Percentiles rank a stretch among this genome's conserved stretches.
Evolutionary conservation across 1,140 invertebrate species (phyloP).

Genomic region (Trichonephila clavipes): DNA sequence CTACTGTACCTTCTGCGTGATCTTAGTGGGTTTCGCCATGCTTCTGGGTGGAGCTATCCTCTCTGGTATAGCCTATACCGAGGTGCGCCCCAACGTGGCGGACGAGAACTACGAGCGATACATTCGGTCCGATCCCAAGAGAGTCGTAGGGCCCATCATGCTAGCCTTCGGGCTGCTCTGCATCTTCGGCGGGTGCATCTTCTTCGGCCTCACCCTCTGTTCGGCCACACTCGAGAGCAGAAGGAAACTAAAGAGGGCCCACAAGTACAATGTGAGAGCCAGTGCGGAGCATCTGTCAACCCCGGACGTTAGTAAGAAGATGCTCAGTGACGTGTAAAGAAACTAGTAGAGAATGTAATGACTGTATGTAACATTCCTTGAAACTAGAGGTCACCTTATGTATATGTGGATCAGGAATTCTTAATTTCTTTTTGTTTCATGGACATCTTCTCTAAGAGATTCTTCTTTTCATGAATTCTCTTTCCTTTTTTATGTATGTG

Average conservation of each 20-base stretch:
- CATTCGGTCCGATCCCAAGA: constrained; percentile 77
- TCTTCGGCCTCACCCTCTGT: constrained; percentile 75
- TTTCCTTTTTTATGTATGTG: too few species aligned
- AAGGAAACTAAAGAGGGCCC: not conserved
- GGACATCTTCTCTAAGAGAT: too few species aligned
- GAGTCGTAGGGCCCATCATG: constrained; percentile 78
- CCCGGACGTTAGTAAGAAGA: constrained; percentile 50
- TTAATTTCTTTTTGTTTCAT: too few species aligned
- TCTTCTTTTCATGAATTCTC: too few species aligned
- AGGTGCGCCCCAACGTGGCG: constrained; percentile 78
- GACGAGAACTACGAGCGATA: constrained; percentile 79
- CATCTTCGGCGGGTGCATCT: constrained; percentile 76
- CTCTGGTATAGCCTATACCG: constrained; percentile 78
- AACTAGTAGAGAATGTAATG: not conserved
- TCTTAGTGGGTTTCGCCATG: constrained; percentile 75
- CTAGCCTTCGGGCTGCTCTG: constrained; percentile 76
- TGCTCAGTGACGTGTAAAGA: constrained; percentile 59
- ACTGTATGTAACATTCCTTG: not conserved
- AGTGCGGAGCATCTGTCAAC: constrained; percentile 24
- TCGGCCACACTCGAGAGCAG: constrained; percentile 56
- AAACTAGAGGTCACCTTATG: too few species aligned
- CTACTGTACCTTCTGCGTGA: constrained; percentile 66
- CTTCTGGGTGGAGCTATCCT: constrained; percentile 78
- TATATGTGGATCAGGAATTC: too few species aligned
- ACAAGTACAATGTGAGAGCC: constrained; percentile 53